Evolutionary conservation across 1,140 invertebrate genomes (phyloP).

Genomic region (Carposina sasakii): DNA sequence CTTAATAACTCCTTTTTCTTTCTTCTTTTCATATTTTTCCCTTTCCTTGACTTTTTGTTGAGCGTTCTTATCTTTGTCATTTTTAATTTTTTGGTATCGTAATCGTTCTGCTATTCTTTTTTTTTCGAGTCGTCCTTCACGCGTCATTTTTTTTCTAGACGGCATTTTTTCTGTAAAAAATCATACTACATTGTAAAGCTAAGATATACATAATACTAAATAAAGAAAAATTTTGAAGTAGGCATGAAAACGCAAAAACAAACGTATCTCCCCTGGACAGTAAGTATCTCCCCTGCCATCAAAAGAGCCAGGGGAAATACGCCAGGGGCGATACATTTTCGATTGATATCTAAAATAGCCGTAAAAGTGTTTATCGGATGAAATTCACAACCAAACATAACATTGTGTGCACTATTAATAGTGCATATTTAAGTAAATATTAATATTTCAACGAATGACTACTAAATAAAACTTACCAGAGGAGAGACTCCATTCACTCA

Average conservation of each 20-base stretch:
- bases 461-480: constrained; percentile 17
- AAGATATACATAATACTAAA: too few relatives aligned
- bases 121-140: constrained; percentile 23
- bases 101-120: constrained; percentile 26
- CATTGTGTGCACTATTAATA: constrained; percentile 15
- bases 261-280: constrained; percentile 17
- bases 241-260: constrained; percentile 11
- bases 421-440: constrained; percentile 17
- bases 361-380: constrained; percentile 14
- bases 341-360: constrained; percentile 18
- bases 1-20: constrained; percentile 22
- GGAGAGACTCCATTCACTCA: constrained; percentile 18
- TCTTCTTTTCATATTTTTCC: constrained; percentile 21
- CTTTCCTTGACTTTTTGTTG: constrained; percentile 20
- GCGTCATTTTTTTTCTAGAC: constrained; percentile 18
- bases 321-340: constrained; percentile 13
- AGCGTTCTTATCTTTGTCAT: constrained; percentile 21
- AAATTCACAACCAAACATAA: constrained; percentile 14
- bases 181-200: constrained; percentile 15
- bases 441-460: constrained; percentile 16
- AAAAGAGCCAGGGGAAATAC: constrained; percentile 16
- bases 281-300: constrained; percentile 17
- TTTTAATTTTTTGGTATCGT: constrained; percentile 26
- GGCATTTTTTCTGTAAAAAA: constrained; percentile 21
- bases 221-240: constrained; percentile 14